A percentile compares a stretch with the other conserved stretches of the same genome.
Evolutionary conservation across 2,888 invertebrate species (phyloP).

Genomic region (Shargacucullia verbasci): DNA sequence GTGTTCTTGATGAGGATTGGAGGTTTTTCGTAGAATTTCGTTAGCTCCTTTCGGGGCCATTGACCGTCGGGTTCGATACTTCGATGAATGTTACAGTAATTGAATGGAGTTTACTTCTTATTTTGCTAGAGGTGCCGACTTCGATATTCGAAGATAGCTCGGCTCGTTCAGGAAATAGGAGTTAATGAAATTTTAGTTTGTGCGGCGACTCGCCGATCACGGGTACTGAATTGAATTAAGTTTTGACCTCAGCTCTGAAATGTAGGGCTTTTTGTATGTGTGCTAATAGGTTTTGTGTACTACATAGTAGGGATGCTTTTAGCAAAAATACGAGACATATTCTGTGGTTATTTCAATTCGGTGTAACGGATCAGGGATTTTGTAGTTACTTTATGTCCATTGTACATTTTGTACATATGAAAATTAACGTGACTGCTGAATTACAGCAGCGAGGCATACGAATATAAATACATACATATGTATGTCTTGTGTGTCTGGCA

Average conservation of each 20-base stretch:
- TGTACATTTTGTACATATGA: constrained; percentile 37
- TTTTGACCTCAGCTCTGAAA: constrained; percentile 39
- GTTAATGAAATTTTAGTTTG: constrained; percentile 67
- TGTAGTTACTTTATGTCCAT: constrained; percentile 36
- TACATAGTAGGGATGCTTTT: neutral
- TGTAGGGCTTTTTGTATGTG: constrained; percentile 14
- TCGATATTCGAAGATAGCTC: constrained; percentile 51
- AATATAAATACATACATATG: no score
- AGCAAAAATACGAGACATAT: no score
- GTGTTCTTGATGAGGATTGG: constrained; percentile 85
- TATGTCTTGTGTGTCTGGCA: no score
- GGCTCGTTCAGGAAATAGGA: constrained; percentile 60
- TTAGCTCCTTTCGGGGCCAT: constrained; percentile 80
- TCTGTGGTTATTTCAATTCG: constrained; percentile 22
- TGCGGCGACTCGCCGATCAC: constrained; percentile 45
- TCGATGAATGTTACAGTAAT: constrained; percentile 84
- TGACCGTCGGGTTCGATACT: constrained; percentile 85
- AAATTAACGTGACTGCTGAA: constrained; percentile 43
- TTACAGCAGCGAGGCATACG: no score
- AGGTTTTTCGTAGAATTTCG: constrained; percentile 88
- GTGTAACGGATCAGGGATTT: constrained; percentile 31
- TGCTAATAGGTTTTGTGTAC: constrained; percentile 6
- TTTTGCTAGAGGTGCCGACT: constrained; percentile 44
- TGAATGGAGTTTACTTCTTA: constrained; percentile 70
- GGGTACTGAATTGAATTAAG: constrained; percentile 42